Conservation (phyloP, 2,888 invertebrate genomes). For the Tuberolachnus salignus region DNA sequence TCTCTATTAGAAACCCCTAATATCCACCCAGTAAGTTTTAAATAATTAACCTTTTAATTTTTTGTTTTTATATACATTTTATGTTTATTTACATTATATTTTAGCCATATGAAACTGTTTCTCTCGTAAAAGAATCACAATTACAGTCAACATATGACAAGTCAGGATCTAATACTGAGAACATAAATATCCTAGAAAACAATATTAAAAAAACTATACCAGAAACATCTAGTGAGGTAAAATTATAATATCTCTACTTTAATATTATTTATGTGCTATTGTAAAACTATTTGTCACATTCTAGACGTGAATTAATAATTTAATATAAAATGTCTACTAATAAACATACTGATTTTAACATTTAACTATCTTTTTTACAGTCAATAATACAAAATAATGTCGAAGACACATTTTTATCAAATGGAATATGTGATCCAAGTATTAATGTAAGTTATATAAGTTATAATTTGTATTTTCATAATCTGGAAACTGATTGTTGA, state of each 20-base stretch:
- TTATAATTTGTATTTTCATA: neutral
- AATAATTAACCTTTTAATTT: neutral
- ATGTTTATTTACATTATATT: neutral
- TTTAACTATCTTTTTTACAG: constrained; percentile 15
- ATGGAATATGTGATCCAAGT: constrained; percentile 39
- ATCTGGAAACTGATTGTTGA: no score
- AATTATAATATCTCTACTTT: neutral
- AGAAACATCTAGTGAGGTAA: constrained; percentile 30
- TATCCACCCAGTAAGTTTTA: constrained; percentile 1
- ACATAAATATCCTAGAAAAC: neutral
- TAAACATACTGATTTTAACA: neutral
- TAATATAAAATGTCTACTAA: neutral
- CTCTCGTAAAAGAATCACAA: neutral
- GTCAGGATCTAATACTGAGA: neutral
- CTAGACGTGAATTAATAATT: neutral
- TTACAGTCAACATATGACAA: neutral
- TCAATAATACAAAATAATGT: constrained; percentile 7
- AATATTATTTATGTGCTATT: neutral
- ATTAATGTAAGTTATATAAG: constrained; percentile 36
- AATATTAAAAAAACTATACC: neutral
- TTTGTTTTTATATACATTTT: no score
- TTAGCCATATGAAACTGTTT: constrained; percentile 11
- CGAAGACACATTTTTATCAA: constrained; percentile 29
- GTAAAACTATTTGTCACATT: neutral
- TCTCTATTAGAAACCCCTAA: constrained; percentile 14